Evolutionary conservation across 2,888 invertebrate genomes (phyloP), one percentile per base, ranked within the genome.

Genomic region (Masnerella sp.): DNA sequence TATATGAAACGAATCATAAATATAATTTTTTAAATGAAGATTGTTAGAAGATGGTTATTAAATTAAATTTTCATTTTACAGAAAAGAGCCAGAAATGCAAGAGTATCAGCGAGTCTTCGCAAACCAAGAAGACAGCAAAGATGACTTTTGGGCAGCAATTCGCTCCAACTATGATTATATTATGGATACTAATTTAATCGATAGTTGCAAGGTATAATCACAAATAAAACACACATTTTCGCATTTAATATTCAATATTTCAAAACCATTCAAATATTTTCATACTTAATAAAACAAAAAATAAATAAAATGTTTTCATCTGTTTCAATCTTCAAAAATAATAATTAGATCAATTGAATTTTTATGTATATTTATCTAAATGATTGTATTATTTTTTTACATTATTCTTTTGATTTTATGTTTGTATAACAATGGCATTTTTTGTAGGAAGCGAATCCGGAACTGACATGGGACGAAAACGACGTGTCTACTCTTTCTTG

Each of bases 171-270:
- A 97, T 89, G 94, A 96, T 87, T 97, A 95, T 88, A 95, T 97
- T 84, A 97, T 97, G 97, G 96, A 96, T 88, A 96, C 95, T 83
- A 94, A 96, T 88, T 93, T 97, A 79, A 94, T 97, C 75, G 96
- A 96, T 85, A 93, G 94, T 80, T 97, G 97, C 90, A 92, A 92
- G 88, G 93, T 93, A 87, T 28, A 14, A 30, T 45, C 12, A 25
- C n/a, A n/a, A n/a, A n/a, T n/a, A n/a, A n/a, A n/a, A n/a, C n/a
- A n/a, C n/a, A n/a, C n/a, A n/a, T n/a, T n/a, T n/a, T n/a, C n/a
- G n/a, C n/a, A n/a, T n/a, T n/a, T n/a, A n/a, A n/a, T n/a, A n/a
- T n/a, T n/a, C n/a, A n/a, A n/a, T n/a, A n/a, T n/a, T n/a, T n/a
- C n/a, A n/a, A n/a, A n/a, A n/a, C n/a, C n/a, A n/a, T n/a, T n/a